A percentile compares a stretch with the other conserved stretches of the same genome.
Conservation (phyloP, 2,113 vertebrate species). For the Halcyon senegalensis region DNA sequence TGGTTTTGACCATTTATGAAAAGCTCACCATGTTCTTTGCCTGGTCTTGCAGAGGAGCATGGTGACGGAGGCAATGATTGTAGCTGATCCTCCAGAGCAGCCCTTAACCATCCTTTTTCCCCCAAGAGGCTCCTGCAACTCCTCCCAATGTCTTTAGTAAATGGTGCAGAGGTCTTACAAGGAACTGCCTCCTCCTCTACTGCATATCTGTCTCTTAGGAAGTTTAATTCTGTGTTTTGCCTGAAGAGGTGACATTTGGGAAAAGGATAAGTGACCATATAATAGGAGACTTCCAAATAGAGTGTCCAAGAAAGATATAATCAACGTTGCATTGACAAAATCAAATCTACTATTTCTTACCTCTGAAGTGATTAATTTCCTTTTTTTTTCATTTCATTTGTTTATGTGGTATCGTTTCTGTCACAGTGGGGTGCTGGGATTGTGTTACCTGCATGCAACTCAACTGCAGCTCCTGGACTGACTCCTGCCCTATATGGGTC, state of each 20-base stretch:
- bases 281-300: not conserved
- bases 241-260: not conserved
- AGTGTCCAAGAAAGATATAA: not conserved
- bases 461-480: not conserved
- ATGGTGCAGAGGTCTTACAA: not conserved
- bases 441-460: not conserved
- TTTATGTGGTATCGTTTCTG: not conserved
- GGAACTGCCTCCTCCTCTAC: not conserved
- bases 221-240: not conserved
- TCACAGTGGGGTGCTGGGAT: fast-evolving
- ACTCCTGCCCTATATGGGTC: not conserved
- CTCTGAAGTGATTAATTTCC: not conserved
- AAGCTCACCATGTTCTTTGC: not conserved
- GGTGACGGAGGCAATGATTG: not conserved
- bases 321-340: not conserved
- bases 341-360: not conserved
- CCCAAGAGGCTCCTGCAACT: not conserved
- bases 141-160: not conserved
- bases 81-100: not conserved
- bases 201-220: not conserved
- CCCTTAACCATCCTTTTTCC: not conserved
- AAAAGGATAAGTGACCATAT: not conserved
- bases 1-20: not conserved
- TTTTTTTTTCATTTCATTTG: fast-evolving
- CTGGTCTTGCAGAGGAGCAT: not conserved